These are phyloP conservation scores for Caenorhabditis angaria DNA, from an alignment of 2,888 invertebrate genomes.

Conservation along the genomic window DNA sequence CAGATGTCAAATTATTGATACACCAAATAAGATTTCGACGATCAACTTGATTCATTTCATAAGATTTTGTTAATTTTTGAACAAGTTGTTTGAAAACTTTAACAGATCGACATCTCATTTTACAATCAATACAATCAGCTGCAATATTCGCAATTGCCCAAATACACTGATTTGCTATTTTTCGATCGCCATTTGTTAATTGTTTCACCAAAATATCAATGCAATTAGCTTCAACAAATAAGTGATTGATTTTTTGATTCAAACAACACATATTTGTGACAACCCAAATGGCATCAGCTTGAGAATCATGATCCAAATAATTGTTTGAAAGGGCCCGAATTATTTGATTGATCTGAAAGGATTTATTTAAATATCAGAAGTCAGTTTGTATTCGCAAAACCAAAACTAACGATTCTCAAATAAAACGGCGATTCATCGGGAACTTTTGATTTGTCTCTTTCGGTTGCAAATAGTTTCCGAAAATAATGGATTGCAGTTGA, in stretches of 20 bases:
- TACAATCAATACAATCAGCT: constrained; percentile 45
- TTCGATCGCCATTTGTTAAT: constrained; percentile 17
- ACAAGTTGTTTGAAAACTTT: constrained; percentile 13
- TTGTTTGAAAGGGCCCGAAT: constrained; percentile 17
- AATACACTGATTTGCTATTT: constrained; percentile 28
- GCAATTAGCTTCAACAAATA: constrained; percentile 29
- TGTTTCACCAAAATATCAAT: constrained; percentile 27
- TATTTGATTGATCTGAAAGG: constrained; percentile 26
- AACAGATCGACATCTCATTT: constrained; percentile 23
- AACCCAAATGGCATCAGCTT: constrained; percentile 46
- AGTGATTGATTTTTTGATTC: constrained; percentile 37
- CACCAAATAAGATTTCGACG: constrained; percentile 39
- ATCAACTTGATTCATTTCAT: not conserved
- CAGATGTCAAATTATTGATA: constrained; percentile 39
- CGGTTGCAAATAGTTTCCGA: constrained; percentile 33
- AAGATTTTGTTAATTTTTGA: not conserved
- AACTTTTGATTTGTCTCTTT: constrained; percentile 12
- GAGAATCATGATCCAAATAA: constrained; percentile 15
- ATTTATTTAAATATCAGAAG: not conserved
- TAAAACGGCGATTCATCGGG: constrained; percentile 16
- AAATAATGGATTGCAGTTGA: constrained; percentile 40
- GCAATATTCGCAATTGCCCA: constrained; percentile 52
- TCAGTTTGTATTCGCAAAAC: too few species aligned
- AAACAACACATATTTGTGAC: constrained; percentile 50
- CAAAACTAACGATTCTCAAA: constrained; percentile 24